Base-by-base conservation (phyloP, 2,888 invertebrate species). In the Chironomus tentans region DNA sequence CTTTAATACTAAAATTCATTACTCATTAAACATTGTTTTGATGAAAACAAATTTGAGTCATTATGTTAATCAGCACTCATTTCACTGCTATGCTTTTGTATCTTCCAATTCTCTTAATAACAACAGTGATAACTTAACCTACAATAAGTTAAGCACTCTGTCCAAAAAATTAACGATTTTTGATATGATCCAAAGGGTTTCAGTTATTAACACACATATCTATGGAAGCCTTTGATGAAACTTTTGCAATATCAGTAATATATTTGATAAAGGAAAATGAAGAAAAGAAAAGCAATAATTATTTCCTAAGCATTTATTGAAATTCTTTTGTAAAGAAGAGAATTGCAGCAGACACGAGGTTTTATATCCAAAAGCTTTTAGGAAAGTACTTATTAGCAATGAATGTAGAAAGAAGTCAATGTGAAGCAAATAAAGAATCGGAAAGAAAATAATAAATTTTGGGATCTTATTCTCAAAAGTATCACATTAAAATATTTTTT, bases 401-500 rank as follows among this genome's bases (percentile, higher is more conserved):
- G 46, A 21, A 18, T 47, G 18, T 47, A 48, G 21, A 38, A 46
- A 48, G 21, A 38, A 46, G 47, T 5, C 38, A 69, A 47, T 68
- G 3, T 15, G n/a, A 18, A 62, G 21, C 18, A 62, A 28, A 68
- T 46, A n/a, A 68, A 18, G 46, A 69, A 69, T 21, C 21, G 22
- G 21, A 47, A 12, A 47, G 21, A 21, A 12, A 47, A 38, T 71
- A 62, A 72, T 72, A 72, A 72, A 72, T 72, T 72, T 72, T 62
- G 38, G 61, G 62, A 62, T 72, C 46, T 72, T 46, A 72, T 72
- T 62, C 72, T 72, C 72, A 13, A 18, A 62, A 72, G 72, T 10
- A 72, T 72, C 72, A 12, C 18, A 62, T 72, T 72, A 72, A 72
- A 72, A 70, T 70, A 70, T 70, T 24, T 70, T 70, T 70, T 70